A percentile compares a stretch with the other conserved stretches of the same genome.
phyloP scores from a whole-genome alignment of 2,113 vertebrate species.

The Chelonoidis abingdonii region DNA sequence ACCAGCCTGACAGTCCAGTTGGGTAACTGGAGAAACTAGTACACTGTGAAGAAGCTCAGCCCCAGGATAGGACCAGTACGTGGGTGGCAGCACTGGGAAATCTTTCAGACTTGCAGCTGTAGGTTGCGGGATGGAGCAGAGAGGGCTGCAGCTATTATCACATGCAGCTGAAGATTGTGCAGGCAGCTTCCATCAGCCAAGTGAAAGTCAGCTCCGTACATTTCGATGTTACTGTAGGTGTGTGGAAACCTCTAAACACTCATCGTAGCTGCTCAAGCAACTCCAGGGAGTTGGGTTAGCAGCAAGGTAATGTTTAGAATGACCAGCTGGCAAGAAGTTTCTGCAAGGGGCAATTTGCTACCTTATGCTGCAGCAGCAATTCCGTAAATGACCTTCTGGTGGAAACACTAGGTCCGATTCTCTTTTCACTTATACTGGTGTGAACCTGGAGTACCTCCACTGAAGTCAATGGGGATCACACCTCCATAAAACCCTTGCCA shows the following conservation, averaged over 20 bases:
- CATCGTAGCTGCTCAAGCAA: neutral
- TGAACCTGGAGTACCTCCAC: neutral
- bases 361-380: neutral
- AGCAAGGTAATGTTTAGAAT: neutral
- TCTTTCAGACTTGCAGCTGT: neutral
- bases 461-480: neutral
- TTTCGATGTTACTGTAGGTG: neutral
- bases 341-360: neutral
- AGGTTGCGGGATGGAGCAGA: neutral
- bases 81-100: neutral
- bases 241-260: neutral
- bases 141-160: neutral
- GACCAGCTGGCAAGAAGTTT: neutral
- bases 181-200: neutral
- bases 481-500: rapidly evolving
- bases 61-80: neutral
- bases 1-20: neutral
- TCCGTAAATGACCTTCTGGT: neutral
- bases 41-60: neutral
- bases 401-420: neutral
- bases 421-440: neutral
- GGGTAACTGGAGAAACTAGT: neutral
- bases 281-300: neutral
- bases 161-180: neutral
- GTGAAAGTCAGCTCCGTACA: neutral